A percentile compares a stretch with the other conserved stretches of the same genome.
Evolutionary conservation across 2,797 vertebrate genomes (phyloP).

Genomic region (Prunella strophiata): DNA sequence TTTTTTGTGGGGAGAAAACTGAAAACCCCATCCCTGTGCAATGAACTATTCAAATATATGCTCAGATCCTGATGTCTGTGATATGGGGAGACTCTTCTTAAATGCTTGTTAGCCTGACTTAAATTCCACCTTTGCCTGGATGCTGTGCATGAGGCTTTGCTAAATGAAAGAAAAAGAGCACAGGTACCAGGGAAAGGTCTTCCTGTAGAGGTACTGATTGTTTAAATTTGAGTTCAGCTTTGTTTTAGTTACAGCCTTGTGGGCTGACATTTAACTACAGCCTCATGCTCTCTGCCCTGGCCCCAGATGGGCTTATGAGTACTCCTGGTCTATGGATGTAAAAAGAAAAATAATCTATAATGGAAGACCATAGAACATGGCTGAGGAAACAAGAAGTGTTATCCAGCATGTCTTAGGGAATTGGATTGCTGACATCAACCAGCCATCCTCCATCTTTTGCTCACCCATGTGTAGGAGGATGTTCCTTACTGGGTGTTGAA

Average conservation of each 20-base stretch:
- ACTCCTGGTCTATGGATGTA: background rate
- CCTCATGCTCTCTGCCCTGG: background rate
- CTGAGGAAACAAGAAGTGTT: background rate
- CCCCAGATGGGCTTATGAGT: background rate
- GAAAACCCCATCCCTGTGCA: background rate
- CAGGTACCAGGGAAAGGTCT: background rate
- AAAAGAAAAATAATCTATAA: background rate
- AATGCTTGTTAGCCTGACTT: background rate
- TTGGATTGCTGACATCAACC: background rate
- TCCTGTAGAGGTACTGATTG: background rate
- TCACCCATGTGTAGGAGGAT: background rate
- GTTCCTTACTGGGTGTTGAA: background rate
- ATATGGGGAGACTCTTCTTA: background rate
- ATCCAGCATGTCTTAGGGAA: background rate
- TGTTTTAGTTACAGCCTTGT: background rate
- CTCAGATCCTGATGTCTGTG: background rate
- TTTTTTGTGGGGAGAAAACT: background rate
- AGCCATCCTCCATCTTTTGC: background rate
- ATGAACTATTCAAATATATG: background rate
- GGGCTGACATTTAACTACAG: constrained; percentile 34
- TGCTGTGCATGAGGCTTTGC: background rate
- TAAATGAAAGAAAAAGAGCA: background rate
- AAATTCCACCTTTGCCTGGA: background rate
- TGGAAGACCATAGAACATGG: background rate
- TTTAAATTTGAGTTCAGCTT: background rate